Base-by-base conservation (phyloP, 2,113 vertebrate species). In the Melanotaenia duboulayi region DNA sequence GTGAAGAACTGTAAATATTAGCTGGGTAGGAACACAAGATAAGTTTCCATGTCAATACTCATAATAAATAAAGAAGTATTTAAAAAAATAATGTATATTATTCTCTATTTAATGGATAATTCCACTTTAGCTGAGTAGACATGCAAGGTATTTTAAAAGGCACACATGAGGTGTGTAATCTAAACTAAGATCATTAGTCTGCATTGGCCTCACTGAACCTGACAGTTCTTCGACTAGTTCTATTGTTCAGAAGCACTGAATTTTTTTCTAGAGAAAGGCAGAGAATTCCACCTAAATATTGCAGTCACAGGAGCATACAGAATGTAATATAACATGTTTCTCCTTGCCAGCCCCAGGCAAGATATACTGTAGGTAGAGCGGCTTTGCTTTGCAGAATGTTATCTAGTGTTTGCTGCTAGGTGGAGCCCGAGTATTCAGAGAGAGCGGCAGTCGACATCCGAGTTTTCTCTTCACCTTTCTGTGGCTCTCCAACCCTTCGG, bases 381-480 rank as follows among this genome's bases (percentile, higher is more conserved):
- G 22, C 55, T 58, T 11, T 25, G 58, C 48, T 51, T 54, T 67
- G 64, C 4, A 55, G 81, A 60, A 70, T 80, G 79, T 48, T 62
- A 68, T 88, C 76, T 74, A 0, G n/a, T 24, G 28, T 61, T 77
- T 61, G 81, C 90, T 90, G 90, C 90, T 94, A 95, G 94, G 92
- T 92, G 94, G 93, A 91, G 93, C 93, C 90, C 91, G 83, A 91
- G 93, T 88, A 92, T 86, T 82, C 80, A 42, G 76, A 66, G 82
- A 90, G 82, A 90, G 82, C 66, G 78, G 75, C 81, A 85, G 77
- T 88, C 83, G 85, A 81, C 89, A 87, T 84, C 89, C 81, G 74
- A 84, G 75, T 75, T 90, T 87, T 55, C 65, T 75, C 89, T 86
- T 89, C 81, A 80, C 88, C 84, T 74, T 89, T 80, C 88, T 69